A percentile compares a stretch with the other conserved stretches of the same genome.
Conservation (phyloP, 2,888 invertebrate genomes). For the Tanaodytes sp. region DNA sequence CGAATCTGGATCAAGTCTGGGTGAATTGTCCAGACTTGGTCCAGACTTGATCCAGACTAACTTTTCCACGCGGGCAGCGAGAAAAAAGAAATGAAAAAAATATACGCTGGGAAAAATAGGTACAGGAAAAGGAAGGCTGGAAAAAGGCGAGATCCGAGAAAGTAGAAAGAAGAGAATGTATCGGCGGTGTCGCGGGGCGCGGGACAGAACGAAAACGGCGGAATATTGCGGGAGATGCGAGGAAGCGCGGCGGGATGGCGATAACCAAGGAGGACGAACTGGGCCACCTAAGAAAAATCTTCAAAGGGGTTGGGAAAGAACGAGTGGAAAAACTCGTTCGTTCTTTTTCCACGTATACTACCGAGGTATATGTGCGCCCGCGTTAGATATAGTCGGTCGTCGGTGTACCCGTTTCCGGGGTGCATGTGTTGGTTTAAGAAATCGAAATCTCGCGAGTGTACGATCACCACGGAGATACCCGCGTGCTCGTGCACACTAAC, state of each 20-base stretch:
- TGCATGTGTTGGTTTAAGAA: slow-evolving; percentile 53
- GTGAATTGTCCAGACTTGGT: too few relatives aligned
- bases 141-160: slow-evolving; percentile 36
- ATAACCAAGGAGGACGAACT: slow-evolving; percentile 68
- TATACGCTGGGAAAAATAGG: not conserved
- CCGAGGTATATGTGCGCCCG: too few relatives aligned
- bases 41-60: too few relatives aligned
- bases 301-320: slow-evolving; percentile 58
- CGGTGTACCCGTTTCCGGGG: slow-evolving; percentile 44
- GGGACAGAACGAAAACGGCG: slow-evolving; percentile 42
- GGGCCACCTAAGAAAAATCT: slow-evolving; percentile 69
- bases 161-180: slow-evolving; percentile 45
- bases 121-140: slow-evolving; percentile 2
- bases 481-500: slow-evolving; percentile 25
- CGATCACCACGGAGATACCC: slow-evolving; percentile 40
- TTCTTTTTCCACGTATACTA: slow-evolving; percentile 49
- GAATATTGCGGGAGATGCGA: slow-evolving; percentile 49
- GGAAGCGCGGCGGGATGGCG: slow-evolving; percentile 58
- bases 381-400: slow-evolving; percentile 33
- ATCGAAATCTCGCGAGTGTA: slow-evolving; percentile 55
- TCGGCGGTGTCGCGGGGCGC: slow-evolving; percentile 37
- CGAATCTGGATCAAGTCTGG: too few relatives aligned
- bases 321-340: slow-evolving; percentile 59
- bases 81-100: not conserved
- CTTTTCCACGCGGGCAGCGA: too few relatives aligned